A percentile compares a stretch with the other conserved stretches of the same genome.
Evolutionary conservation across 2,113 vertebrate genomes (phyloP).

Genomic region (Genyomyrus donnyi): DNA sequence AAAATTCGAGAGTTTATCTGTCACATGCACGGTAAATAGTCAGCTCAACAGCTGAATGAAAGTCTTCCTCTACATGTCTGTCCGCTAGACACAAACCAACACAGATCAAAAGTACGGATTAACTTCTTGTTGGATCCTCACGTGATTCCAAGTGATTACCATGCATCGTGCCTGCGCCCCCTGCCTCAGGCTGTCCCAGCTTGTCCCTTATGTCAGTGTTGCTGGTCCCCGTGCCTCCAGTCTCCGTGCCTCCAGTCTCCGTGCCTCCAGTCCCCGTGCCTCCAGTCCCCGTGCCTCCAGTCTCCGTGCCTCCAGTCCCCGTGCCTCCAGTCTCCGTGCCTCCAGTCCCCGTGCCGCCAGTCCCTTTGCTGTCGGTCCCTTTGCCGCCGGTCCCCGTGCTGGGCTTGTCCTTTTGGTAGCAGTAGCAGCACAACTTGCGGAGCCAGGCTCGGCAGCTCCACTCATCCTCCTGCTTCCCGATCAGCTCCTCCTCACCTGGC

Average conservation of each 20-base stretch:
- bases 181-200: constrained; percentile 27
- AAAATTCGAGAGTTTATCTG: not conserved
- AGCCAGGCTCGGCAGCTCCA: constrained; percentile 41
- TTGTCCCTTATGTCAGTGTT: not conserved
- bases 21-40: not conserved
- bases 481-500: constrained; percentile 20
- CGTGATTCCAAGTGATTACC: constrained; percentile 30
- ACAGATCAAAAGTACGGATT: not conserved
- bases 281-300: not conserved
- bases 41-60: not conserved
- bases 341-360: not conserved
- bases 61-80: not conserved
- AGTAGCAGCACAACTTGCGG: constrained; percentile 40
- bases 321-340: not conserved
- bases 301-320: not conserved
- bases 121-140: not conserved
- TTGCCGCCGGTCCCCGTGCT: no score
- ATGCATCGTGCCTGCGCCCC: constrained; percentile 10
- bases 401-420: constrained; percentile 14
- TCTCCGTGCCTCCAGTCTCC: not conserved
- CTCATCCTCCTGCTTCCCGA: not conserved
- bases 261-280: not conserved
- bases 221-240: not conserved
- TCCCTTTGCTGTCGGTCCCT: rapidly evolving
- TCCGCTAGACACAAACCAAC: not conserved